Conservation (phyloP, 2,888 invertebrate species). For the Bursaphelenchus okinawaensis region DNA sequence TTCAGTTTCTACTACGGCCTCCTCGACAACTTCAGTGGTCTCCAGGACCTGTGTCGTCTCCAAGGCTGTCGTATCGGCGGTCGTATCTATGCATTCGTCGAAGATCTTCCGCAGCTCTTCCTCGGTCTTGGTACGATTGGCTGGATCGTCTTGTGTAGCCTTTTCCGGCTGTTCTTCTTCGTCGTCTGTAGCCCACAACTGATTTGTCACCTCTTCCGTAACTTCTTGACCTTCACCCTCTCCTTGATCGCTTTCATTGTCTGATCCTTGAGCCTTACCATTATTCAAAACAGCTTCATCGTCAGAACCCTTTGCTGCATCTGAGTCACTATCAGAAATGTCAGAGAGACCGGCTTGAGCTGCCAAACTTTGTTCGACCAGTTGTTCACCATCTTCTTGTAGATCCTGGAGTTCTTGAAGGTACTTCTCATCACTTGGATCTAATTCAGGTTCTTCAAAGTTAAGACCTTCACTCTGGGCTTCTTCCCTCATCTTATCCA, state of each 20-base stretch:
- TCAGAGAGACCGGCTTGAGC: not conserved
- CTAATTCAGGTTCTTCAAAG: conserved; percentile 5
- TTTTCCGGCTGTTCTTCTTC: conserved; percentile 1
- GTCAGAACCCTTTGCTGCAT: not conserved
- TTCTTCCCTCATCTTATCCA: not conserved
- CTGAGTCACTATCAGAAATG: conserved; percentile 9
- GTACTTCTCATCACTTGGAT: not conserved
- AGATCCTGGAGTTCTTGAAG: conserved; percentile 1
- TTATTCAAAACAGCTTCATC: not conserved
- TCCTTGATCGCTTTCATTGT: not conserved
- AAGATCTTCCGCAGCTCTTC: not conserved
- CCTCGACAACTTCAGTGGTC: too few relatives aligned
- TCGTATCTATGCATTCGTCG: not conserved
- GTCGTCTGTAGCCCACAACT: conserved; percentile 8
- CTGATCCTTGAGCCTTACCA: not conserved
- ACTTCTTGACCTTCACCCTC: not conserved
- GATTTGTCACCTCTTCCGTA: not conserved
- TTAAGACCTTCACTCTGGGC: not conserved
- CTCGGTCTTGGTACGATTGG: not conserved
- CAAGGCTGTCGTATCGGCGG: too few relatives aligned
- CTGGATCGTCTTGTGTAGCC: not conserved
- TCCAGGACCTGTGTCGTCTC: too few relatives aligned
- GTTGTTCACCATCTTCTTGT: not conserved
- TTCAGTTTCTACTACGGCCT: too few relatives aligned
- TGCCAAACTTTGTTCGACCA: not conserved